Base-by-base conservation (phyloP, 2,888 invertebrate genomes). In the Anthrax anthrax region DNA sequence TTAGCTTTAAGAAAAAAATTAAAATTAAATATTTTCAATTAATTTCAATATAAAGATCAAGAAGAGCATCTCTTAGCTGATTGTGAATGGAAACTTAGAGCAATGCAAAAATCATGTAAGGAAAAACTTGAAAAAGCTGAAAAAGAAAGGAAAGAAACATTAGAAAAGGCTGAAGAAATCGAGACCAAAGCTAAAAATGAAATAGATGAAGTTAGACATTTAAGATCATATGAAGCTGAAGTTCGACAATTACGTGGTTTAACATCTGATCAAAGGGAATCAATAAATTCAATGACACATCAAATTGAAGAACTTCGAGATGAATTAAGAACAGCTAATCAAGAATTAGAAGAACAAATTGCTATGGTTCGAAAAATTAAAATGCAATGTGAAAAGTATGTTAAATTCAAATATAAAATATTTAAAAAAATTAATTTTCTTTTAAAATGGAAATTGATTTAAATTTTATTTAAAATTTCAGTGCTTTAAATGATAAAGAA, bases 31-130 rank as follows among this genome's bases (percentile, higher is more conserved):
- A 14, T 37, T 42, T 5, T 32, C 1, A 8, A 16, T 37, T 37
- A 8, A 18, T 37, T 18, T 18, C 6, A 18, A 13, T 37, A 42
- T 44, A 4, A 39, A 44, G 75, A 81, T 44, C 72, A 83, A 43
- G 85, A 86, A 43, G 83, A 84, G 57, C 72, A 78, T 48, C 72
- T 86, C 58, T 69, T 86, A 54, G 78, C 80, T 4, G 86, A 87
- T 69, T 86, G 85, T 66, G 86, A 87, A 70, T 87, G 85, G 85
- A 84, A 86, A 69, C 71, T 85, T 61, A 64, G 86, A 37, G 82
- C 84, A 62, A 75, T 85, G 56, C 82, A 85, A 67, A 77, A 77
- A 55, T 70, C 72, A 10, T 81, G 82, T 47, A 76, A 85, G 54
- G 73, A 73, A 52, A 72, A 74, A 55, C 52, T 77, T 19, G 73